phyloP scores from a whole-genome alignment of 2,888 invertebrate genomes.

The Petrolisthes cinctipes region DNA sequence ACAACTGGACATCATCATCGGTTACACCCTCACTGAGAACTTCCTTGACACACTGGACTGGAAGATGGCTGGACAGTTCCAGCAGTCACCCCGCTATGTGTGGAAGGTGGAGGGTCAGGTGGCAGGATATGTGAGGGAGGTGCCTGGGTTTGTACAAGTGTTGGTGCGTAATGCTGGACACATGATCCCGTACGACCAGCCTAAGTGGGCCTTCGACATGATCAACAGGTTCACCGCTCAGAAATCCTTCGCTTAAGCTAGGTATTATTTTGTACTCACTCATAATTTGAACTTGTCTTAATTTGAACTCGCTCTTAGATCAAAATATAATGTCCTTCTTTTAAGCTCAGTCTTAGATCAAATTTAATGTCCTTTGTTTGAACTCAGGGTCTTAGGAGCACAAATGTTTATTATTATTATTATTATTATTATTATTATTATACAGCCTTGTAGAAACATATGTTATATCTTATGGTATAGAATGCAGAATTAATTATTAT shows the following conservation, averaged over 20 bases:
- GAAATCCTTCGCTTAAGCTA: conserved; percentile 25
- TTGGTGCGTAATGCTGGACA: conserved; percentile 85
- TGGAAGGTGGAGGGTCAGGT: conserved; percentile 78
- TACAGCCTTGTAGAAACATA: no score
- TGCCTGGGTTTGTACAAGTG: conserved; percentile 80
- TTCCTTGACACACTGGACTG: conserved; percentile 82
- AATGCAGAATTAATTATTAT: no score
- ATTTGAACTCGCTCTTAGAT: no score
- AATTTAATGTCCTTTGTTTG: no score
- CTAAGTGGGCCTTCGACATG: conserved; percentile 81
- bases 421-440: no score
- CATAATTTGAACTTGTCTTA: no score
- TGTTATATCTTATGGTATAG: no score
- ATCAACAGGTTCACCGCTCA: conserved; percentile 78
- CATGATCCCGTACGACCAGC: conserved; percentile 85
- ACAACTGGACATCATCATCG: conserved; percentile 90
- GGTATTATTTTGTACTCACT: no score
- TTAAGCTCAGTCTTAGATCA: no score
- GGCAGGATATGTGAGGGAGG: conserved; percentile 82
- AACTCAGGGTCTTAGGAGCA: no score
- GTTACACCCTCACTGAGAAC: conserved; percentile 86
- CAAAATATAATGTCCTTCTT: no score
- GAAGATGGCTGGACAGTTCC: conserved; percentile 77
- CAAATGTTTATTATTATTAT: no score
- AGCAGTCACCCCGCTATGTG: conserved; percentile 76